Evolutionary conservation across 2,888 invertebrate species (phyloP).

Genomic region (Euplagia quadripunctaria): DNA sequence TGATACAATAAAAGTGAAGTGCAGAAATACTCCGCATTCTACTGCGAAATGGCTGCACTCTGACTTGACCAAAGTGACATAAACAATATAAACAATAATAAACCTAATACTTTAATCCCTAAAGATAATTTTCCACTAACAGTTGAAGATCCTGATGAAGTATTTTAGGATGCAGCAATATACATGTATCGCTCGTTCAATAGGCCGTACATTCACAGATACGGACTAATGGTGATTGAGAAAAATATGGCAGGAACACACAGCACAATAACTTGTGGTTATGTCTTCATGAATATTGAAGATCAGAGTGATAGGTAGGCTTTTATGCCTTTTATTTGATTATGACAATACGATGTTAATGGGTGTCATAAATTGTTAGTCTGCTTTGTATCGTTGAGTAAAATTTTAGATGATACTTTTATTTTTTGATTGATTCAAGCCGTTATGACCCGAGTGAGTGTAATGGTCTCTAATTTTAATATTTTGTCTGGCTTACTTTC

Average conservation of each 20-base stretch:
- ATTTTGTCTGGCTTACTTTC: background rate
- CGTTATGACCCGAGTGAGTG: background rate
- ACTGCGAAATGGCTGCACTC: constrained; percentile 71
- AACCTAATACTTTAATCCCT: constrained; percentile 30
- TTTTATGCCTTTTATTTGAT: constrained; percentile 71
- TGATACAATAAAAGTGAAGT: constrained; percentile 88
- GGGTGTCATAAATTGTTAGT: constrained; percentile 66
- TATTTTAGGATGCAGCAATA: constrained; percentile 68
- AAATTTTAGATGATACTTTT: constrained; percentile 9
- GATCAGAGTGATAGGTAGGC: constrained; percentile 74
- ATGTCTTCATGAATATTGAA: constrained; percentile 87
- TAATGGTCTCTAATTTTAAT: background rate
- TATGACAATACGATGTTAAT: constrained; percentile 62
- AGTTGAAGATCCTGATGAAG: constrained; percentile 58
- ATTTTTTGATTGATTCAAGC: constrained; percentile 4
- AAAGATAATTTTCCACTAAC: constrained; percentile 50
- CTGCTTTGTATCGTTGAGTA: constrained; percentile 57
- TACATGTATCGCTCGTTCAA: constrained; percentile 71
- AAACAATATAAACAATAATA: constrained; percentile 32
- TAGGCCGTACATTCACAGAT: constrained; percentile 82
- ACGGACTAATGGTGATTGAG: constrained; percentile 87
- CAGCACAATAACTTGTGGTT: constrained; percentile 82
- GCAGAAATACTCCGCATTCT: constrained; percentile 87
- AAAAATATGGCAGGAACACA: constrained; percentile 83
- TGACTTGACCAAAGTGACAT: constrained; percentile 63